Conservation (phyloP, 2,797 vertebrate species). For the Anguilla pacifica region DNA sequence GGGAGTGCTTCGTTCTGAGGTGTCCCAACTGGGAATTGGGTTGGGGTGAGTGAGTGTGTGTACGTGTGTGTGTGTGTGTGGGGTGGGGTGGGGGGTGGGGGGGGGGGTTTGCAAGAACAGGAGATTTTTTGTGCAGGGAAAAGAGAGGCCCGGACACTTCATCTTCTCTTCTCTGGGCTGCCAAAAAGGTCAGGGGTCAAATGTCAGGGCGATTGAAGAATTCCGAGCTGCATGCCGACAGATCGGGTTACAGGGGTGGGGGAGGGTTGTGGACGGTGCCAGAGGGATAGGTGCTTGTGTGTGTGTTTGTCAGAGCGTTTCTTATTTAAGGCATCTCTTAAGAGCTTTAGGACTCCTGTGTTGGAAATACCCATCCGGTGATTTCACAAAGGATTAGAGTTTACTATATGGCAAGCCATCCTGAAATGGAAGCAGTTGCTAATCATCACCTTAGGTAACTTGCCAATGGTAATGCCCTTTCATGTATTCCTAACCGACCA, state of each 20-base stretch:
- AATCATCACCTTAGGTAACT: slow-evolving; percentile 15
- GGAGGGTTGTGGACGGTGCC: slow-evolving; percentile 67
- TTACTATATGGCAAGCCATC: slow-evolving; percentile 5
- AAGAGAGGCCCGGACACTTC: slow-evolving; percentile 80
- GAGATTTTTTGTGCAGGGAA: slow-evolving; percentile 79
- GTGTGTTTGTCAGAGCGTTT: slow-evolving; percentile 55
- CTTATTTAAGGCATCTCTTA: slow-evolving; percentile 57
- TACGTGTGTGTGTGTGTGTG: slow-evolving; percentile 36
- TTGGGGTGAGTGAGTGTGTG: slow-evolving; percentile 44
- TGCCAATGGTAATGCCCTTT: slow-evolving; percentile 1
- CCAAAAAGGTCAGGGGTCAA: slow-evolving; percentile 84
- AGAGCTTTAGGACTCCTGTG: slow-evolving; percentile 51
- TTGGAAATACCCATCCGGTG: slow-evolving; percentile 47
- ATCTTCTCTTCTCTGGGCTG: slow-evolving; percentile 83
- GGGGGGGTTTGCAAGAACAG: slow-evolving; percentile 70
- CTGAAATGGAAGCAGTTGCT: slow-evolving; percentile 16
- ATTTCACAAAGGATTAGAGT: slow-evolving; percentile 15
- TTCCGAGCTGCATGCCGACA: slow-evolving; percentile 82
- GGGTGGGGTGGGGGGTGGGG: slow-evolving; percentile 38
- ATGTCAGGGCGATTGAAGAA: slow-evolving; percentile 85
- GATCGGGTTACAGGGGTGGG: slow-evolving; percentile 78
- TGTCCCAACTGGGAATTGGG: slow-evolving; percentile 59
- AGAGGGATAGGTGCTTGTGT: slow-evolving; percentile 72
- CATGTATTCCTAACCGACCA: not conserved
- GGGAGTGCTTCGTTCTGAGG: slow-evolving; percentile 62